Evolutionary conservation across 2,888 invertebrate genomes (phyloP).

Genomic region (Heliothis peltigera): DNA sequence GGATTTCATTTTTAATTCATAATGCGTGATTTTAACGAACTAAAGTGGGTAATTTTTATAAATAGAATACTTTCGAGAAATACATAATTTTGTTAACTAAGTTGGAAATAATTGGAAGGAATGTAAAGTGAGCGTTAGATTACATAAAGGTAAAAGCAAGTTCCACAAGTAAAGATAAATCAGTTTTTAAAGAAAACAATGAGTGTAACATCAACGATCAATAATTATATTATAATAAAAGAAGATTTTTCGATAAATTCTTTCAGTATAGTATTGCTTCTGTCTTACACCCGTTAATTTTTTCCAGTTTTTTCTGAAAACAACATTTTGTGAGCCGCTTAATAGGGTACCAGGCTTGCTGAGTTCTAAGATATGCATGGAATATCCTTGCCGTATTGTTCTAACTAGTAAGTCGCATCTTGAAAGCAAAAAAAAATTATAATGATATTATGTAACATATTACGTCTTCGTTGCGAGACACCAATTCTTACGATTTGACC

Average conservation of each 20-base stretch:
- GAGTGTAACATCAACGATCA: conserved; percentile 34
- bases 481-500: neutral
- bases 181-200: conserved; percentile 10
- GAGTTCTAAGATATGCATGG: conserved; percentile 27
- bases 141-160: conserved; percentile 24
- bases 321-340: neutral
- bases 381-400: conserved; percentile 30
- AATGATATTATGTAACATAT: conserved; percentile 28
- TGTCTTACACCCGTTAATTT: conserved; percentile 32
- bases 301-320: conserved; percentile 1
- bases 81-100: conserved; percentile 34
- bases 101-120: conserved; percentile 52
- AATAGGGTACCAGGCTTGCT: conserved; percentile 11
- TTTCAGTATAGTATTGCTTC: conserved; percentile 24
- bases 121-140: conserved; percentile 59
- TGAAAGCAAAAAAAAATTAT: conserved; percentile 34
- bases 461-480: conserved; percentile 6
- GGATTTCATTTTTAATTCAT: neutral
- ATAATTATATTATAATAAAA: conserved; percentile 24
- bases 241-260: conserved; percentile 14
- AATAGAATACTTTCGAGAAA: conserved; percentile 30
- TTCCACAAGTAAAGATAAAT: conserved; percentile 21
- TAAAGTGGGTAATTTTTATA: conserved; percentile 13
- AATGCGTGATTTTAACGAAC: conserved; percentile 14
- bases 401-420: conserved; percentile 23